phyloP scores from a whole-genome alignment of 1,140 invertebrate species.

The Bradynema listronoti region DNA sequence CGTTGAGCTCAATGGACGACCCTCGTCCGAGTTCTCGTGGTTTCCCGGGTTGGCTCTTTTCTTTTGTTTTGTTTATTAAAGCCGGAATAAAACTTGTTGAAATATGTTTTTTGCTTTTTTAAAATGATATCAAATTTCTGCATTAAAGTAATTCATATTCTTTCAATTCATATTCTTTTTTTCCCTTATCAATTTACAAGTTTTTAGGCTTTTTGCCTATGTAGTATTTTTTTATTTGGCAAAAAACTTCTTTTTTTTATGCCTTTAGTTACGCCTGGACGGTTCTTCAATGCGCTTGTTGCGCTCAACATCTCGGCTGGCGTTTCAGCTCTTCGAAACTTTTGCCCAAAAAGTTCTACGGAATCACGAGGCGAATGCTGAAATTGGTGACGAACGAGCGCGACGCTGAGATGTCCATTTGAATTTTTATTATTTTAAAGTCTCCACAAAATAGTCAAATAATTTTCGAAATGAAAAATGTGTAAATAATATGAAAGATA shows the following conservation, averaged over 20 bases:
- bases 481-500: no score
- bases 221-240: neutral
- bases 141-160: no score
- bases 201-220: no score
- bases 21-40: slow-evolving; percentile 14
- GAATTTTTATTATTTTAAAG: no score
- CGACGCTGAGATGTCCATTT: no score
- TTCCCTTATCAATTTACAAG: no score
- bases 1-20: neutral
- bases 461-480: no score
- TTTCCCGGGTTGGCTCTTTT: slow-evolving; percentile 10
- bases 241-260: neutral
- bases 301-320: slow-evolving; percentile 18
- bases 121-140: no score
- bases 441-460: no score
- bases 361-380: no score
- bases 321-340: slow-evolving; percentile 13
- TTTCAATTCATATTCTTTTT: no score
- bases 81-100: neutral
- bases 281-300: slow-evolving; percentile 4
- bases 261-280: slow-evolving; percentile 21
- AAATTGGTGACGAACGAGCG: no score
- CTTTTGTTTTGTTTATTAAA: neutral
- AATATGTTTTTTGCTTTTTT: neutral
- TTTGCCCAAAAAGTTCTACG: slow-evolving; percentile 19